A percentile compares a stretch with the other conserved stretches of the same genome.
Evolutionary conservation across 2,888 invertebrate genomes (phyloP).

Genomic region (Xestobium rufovillosum): DNA sequence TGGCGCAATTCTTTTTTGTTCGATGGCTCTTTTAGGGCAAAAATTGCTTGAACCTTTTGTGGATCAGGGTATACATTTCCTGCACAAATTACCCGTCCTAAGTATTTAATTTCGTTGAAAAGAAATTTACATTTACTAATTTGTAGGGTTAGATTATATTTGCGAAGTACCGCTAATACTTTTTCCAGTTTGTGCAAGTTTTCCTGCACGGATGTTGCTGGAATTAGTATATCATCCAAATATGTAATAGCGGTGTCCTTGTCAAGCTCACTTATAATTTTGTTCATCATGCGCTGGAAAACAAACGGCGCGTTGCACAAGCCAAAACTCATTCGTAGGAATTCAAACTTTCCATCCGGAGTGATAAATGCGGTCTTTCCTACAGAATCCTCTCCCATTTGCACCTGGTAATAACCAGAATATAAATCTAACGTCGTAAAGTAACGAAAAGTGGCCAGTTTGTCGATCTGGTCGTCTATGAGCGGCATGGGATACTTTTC

Average conservation of each 20-base stretch:
- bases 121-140: not conserved
- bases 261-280: not conserved
- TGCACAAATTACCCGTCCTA: not conserved
- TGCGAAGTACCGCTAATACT: not conserved
- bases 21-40: not conserved
- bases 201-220: not conserved
- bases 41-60: not conserved
- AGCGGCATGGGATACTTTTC: slow-evolving; percentile 2
- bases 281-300: not conserved
- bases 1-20: not conserved
- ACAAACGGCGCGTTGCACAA: not conserved
- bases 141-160: not conserved
- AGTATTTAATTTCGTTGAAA: not conserved
- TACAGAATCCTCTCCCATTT: not conserved
- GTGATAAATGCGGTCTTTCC: slow-evolving; percentile 1
- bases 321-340: not conserved
- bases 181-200: not conserved
- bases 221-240: not conserved
- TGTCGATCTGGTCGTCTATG: not conserved
- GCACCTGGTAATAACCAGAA: not conserved
- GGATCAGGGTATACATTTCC: not conserved
- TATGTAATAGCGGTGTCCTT: not conserved
- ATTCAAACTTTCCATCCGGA: not conserved
- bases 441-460: not conserved
- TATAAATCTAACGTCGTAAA: not conserved